phyloP scores from a whole-genome alignment of 2,113 vertebrate species.

The Tor tambroides region DNA sequence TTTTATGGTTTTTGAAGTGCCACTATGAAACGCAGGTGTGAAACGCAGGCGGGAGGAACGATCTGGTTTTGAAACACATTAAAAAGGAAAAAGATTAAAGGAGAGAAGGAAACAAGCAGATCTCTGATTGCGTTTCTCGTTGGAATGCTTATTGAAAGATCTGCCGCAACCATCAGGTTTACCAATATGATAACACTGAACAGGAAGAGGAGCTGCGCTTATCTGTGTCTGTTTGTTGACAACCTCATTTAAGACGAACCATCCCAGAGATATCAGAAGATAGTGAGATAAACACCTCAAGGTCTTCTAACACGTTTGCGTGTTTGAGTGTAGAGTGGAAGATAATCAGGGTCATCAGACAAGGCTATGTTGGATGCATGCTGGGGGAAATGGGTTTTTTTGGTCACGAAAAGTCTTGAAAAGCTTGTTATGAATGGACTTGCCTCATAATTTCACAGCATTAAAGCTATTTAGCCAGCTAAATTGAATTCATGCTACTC shows the following conservation, averaged over 20 bases:
- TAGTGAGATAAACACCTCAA: slow-evolving; percentile 40
- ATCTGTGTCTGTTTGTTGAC: slow-evolving; percentile 51
- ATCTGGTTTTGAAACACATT: neutral
- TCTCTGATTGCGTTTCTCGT: slow-evolving; percentile 52
- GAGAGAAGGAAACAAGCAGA: slow-evolving; percentile 33
- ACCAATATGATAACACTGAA: slow-evolving; percentile 54
- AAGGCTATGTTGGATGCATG: neutral
- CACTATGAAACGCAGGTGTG: neutral
- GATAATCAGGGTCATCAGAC: slow-evolving; percentile 12
- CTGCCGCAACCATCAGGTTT: slow-evolving; percentile 47
- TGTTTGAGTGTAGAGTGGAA: slow-evolving; percentile 5
- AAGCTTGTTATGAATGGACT: neutral
- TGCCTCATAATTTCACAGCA: neutral
- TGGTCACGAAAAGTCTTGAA: neutral
- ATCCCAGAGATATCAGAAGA: slow-evolving; percentile 34
- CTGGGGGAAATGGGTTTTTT: neutral
- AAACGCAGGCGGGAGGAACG: neutral
- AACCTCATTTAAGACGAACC: slow-evolving; percentile 34
- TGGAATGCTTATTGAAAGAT: slow-evolving; percentile 31
- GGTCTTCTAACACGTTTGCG: neutral
- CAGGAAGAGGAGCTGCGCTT: slow-evolving; percentile 53
- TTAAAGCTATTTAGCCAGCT: no score
- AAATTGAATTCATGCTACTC: no score
- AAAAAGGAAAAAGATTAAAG: slow-evolving; percentile 30
- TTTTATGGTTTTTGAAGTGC: neutral